These are phyloP conservation scores for Ammodramus savannarum DNA, from an alignment of 2,113 vertebrate species.

Conservation along the genomic window DNA sequence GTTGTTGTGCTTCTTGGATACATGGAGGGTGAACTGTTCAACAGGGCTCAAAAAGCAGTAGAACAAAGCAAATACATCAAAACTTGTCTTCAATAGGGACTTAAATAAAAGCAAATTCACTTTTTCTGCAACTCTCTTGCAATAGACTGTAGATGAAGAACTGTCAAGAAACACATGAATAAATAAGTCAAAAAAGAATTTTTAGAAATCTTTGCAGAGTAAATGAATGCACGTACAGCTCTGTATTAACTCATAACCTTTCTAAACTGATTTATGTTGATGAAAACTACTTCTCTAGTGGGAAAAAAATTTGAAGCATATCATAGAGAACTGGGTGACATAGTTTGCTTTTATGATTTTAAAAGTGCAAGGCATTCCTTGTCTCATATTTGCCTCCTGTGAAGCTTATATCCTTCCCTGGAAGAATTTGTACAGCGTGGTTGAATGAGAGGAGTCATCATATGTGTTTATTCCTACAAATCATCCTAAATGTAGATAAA, in stretches of 20 bases:
- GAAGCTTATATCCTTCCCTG: background rate
- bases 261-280: background rate
- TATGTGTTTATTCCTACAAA: background rate
- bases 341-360: background rate
- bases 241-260: background rate
- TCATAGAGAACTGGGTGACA: background rate
- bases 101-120: background rate
- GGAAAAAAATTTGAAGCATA: background rate
- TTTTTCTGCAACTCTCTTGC: background rate
- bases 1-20: background rate
- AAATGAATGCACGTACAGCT: fast-evolving
- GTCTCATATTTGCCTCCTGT: background rate
- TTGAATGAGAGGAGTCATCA: background rate
- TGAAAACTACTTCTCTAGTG: background rate
- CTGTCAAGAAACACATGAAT: background rate
- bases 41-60: background rate
- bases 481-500: background rate
- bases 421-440: background rate
- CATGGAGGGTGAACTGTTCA: background rate
- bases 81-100: background rate
- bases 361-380: background rate
- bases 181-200: background rate
- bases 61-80: background rate
- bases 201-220: background rate
- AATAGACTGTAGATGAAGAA: background rate